Evolutionary conservation across 2,797 vertebrate genomes (phyloP), one percentile per base, ranked within the genome.

Genomic region (Hybognathus amarus): DNA sequence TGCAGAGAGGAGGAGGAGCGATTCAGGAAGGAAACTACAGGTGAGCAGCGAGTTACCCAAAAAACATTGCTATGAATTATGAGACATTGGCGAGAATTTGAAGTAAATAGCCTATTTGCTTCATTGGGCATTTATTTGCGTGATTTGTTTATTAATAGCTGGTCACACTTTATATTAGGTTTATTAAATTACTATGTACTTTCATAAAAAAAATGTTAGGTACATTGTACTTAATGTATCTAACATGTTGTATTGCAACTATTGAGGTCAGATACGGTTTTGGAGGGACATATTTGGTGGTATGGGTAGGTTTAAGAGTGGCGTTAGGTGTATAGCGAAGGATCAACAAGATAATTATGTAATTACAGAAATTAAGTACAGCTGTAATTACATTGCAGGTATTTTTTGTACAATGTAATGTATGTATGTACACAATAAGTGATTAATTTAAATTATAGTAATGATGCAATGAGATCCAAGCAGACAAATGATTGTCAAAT

Each of bases 1-100:
- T 79, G 76, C n/a, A 77, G 66, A 79, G 52, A 63, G 66, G 67
- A 40, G 47, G 13, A 61, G 64, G 69, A 59, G n/a, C 27, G 66
- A 68, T 42, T 27, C 67, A 70, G 36, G 69, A 74, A 64, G 17
- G 45, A 74, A 74, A 64, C 47, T 71, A 18, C 56, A 82, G 67
- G 63, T 75, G 59, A 38, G 59, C 30, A 40, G 75, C 59, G 1
- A 50, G 64, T 36, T 11, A 50, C 5, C 4, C 27, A 8, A 15
- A 64, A 66, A 52, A 56, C 36, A 27, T 6, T 61, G 12, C 8
- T 1, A 13, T 24, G n/a, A 61, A 13, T 3, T 54, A 68, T 38
- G 3, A 54, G 15, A 40, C 15, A 18, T 38, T 17, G 18, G 7
- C 22, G 15, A 12, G 20, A 66, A 17, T 13, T 6, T 45, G 3